These are phyloP conservation scores for Python bivittatus DNA, from an alignment of 2,113 vertebrate species.

Conservation along the genomic window DNA sequence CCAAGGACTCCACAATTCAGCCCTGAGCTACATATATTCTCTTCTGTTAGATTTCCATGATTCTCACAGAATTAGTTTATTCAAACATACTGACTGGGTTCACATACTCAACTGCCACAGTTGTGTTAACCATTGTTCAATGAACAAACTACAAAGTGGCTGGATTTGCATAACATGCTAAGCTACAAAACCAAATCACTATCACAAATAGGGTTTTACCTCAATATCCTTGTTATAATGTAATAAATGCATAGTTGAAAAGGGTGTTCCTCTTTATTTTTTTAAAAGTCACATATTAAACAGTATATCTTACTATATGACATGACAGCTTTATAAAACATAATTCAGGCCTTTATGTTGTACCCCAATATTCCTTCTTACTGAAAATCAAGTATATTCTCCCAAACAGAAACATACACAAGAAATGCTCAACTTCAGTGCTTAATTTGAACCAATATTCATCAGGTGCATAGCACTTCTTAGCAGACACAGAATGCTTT, in stretches of 20 bases:
- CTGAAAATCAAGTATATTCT: neutral
- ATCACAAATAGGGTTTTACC: neutral
- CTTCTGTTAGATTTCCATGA: too few species aligned
- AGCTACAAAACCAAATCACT: neutral
- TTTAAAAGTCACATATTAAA: neutral
- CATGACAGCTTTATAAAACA: neutral
- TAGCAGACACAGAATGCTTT: neutral
- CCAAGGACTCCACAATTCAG: too few species aligned
- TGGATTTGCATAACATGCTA: neutral
- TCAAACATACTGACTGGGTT: neutral
- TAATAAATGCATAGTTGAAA: neutral
- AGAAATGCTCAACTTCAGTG: neutral
- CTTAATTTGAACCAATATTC: neutral
- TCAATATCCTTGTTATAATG: neutral
- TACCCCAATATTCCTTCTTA: neutral
- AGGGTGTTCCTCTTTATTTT: neutral
- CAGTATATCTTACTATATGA: neutral
- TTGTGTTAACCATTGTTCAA: neutral
- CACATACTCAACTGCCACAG: neutral
- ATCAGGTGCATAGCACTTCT: neutral
- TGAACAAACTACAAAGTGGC: neutral
- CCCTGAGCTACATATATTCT: too few species aligned
- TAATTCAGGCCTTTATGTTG: neutral
- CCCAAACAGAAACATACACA: neutral
- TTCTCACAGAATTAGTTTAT: neutral